Evolutionary conservation across 2,113 vertebrate species (phyloP).

Genomic region (Oryzias melastigma): DNA sequence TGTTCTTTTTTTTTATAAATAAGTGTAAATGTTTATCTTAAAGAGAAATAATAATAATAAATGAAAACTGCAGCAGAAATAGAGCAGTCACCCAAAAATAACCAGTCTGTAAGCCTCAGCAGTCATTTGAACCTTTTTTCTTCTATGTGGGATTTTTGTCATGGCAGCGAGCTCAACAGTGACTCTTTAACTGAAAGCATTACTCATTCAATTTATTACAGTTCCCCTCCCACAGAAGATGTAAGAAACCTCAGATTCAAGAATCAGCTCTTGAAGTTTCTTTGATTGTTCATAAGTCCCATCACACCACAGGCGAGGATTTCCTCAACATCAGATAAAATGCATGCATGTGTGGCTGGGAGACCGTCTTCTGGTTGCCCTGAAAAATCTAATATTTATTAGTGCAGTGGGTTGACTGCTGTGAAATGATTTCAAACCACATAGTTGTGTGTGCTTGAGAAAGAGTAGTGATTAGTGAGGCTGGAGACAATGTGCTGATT

Average conservation of each 20-base stretch:
- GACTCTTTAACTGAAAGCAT: not conserved
- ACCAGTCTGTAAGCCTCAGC: no score
- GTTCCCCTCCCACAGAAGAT: constrained; percentile 2
- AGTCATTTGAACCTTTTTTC: no score
- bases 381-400: constrained; percentile 46
- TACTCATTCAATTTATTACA: not conserved
- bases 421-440: constrained; percentile 36
- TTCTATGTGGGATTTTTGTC: not conserved
- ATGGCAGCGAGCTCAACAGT: not conserved
- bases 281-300: constrained; percentile 22
- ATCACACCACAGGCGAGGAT: constrained; percentile 9
- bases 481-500: constrained; percentile 39
- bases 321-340: constrained; percentile 26
- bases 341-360: constrained; percentile 7
- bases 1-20: no score
- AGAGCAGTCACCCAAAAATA: no score
- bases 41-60: not conserved
- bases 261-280: constrained; percentile 6
- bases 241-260: not conserved
- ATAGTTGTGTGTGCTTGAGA: constrained; percentile 22
- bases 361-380: constrained; percentile 17
- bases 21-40: no score
- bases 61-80: not conserved
- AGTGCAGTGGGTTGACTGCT: constrained; percentile 38
- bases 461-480: constrained; percentile 47